A percentile compares a stretch with the other conserved stretches of the same genome.
Conservation (phyloP, 1,140 invertebrate genomes). For the Ceratina japonica region DNA sequence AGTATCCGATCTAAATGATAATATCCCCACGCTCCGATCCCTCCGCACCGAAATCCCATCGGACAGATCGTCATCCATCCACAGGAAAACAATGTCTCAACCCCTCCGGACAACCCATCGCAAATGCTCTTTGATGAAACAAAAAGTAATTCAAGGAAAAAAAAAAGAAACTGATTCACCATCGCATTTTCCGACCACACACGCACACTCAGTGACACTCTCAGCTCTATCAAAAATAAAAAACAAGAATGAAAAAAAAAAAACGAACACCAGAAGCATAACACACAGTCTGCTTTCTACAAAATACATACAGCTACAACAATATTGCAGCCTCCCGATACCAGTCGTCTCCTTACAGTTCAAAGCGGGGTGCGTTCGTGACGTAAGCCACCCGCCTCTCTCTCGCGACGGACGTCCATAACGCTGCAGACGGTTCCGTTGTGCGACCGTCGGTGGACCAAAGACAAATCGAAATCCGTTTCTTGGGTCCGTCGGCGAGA, state of each 20-base stretch:
- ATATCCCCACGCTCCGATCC: slow-evolving; percentile 46
- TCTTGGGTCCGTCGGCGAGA: no score
- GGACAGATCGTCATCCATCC: slow-evolving; percentile 45
- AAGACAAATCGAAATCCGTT: no score
- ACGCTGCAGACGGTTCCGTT: neutral
- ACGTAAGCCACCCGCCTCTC: slow-evolving; percentile 8
- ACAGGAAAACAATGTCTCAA: slow-evolving; percentile 14
- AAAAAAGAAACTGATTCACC: slow-evolving; percentile 19
- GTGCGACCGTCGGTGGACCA: no score
- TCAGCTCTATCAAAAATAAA: neutral
- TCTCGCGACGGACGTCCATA: no score
- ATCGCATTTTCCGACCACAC: slow-evolving; percentile 47
- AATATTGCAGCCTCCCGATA: slow-evolving; percentile 75
- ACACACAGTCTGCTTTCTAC: slow-evolving; percentile 65
- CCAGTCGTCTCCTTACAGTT: slow-evolving; percentile 78
- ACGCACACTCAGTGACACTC: slow-evolving; percentile 60
- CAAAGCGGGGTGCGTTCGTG: slow-evolving; percentile 50
- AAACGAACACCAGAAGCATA: slow-evolving; percentile 50
- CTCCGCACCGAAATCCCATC: slow-evolving; percentile 49
- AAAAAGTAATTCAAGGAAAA: no score
- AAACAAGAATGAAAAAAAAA: no score
- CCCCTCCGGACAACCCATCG: slow-evolving; percentile 44
- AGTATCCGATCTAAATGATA: slow-evolving; percentile 40
- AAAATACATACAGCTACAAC: slow-evolving; percentile 59
- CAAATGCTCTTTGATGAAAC: slow-evolving; percentile 41